Evolutionary conservation across 2,113 vertebrate species (phyloP).

Genomic region (Hydrolagus affinis): DNA sequence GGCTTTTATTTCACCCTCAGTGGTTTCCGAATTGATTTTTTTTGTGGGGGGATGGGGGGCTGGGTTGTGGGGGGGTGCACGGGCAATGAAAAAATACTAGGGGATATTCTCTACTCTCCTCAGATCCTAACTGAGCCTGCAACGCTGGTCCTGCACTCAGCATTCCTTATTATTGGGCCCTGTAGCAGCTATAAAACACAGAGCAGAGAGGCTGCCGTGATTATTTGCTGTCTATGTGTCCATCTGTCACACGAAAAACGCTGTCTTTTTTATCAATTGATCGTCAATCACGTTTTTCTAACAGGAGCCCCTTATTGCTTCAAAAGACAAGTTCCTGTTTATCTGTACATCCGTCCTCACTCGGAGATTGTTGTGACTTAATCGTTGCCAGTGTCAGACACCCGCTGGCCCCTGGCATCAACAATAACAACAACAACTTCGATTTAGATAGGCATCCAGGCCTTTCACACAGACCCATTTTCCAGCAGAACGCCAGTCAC

Average conservation of each 20-base stretch:
- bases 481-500: too few relatives aligned
- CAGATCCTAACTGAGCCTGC: constrained; percentile 7
- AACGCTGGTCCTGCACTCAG: constrained; percentile 30
- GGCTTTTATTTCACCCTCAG: constrained; percentile 18
- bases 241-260: constrained; percentile 70
- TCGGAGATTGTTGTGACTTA: constrained; percentile 22
- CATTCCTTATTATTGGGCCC: constrained; percentile 32
- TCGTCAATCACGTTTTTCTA: constrained; percentile 68
- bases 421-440: too few relatives aligned
- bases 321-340: constrained; percentile 13
- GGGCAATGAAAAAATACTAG: constrained; percentile 43
- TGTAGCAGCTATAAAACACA: constrained; percentile 33
- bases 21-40: constrained; percentile 39
- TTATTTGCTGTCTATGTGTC: constrained; percentile 48
- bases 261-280: constrained; percentile 49
- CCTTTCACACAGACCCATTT: too few relatives aligned
- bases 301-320: constrained; percentile 79
- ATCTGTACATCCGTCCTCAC: neutral
- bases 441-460: too few relatives aligned
- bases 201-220: constrained; percentile 37
- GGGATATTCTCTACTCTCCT: neutral
- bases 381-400: neutral
- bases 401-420: neutral
- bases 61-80: constrained; percentile 38
- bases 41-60: too few relatives aligned